Evolutionary conservation across 2,888 invertebrate genomes (phyloP), one percentile per base, ranked within the genome.

Genomic region (Zaprionus lineosus): DNA sequence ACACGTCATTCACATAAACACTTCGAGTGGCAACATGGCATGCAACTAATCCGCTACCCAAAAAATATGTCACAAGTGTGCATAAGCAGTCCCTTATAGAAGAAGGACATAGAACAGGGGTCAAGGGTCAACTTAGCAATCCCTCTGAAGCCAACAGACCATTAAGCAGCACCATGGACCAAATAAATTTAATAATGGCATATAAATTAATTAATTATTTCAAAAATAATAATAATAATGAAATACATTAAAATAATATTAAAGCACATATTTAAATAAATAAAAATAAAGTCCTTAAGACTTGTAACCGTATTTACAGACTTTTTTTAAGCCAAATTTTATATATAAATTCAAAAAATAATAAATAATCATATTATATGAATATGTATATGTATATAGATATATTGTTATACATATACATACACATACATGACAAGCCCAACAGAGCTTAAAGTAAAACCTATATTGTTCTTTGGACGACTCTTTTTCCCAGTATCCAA

Each of bases 21-120:
- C 86, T 86, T 87, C 83, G 82, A 87, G 84, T 87, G 86, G 73
- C 84, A 87, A 85, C 87, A 87, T 84, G 84, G 86, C 84, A 82
- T 86, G 75, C 86, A 74, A 86, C 86, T 81, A 86, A 82, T 79
- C 86, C 84, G 67, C 71, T 83, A 79, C 79, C 78, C 84, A 78
- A 78, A 78, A 84, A 84, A 81, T 78, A 82, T 84, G 78, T 84
- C 84, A 84, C 84, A 82, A 78, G 78, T 84, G 78, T 78, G 73
- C 73, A 79, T 41, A 53, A 65, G 58, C 48, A 57, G 57, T 26
- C 33, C 48, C 26, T 29, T 29, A 46, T 41, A 36, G 34, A 12
- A 37, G 34, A 8, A 18, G 19, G 26, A 15, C 9, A 31, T 8
- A 31, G 21, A 8, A 29, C 14, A 21, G 12, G 33, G 26, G 24